Conservation (phyloP, 2,888 invertebrate genomes). For the Leptogaster cylindrica region DNA sequence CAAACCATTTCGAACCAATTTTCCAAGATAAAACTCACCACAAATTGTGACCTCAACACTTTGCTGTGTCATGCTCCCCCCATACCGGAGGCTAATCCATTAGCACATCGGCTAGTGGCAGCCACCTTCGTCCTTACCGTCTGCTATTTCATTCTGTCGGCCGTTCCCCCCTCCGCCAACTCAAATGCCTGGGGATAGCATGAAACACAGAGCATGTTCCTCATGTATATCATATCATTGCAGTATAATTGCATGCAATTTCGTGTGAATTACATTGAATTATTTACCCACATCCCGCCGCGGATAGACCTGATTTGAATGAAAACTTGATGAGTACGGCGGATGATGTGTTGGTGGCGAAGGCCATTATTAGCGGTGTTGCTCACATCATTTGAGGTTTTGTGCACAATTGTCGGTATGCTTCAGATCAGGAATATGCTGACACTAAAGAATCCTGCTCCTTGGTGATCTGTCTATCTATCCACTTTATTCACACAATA, state of each 20-base stretch:
- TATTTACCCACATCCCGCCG: conserved; percentile 34
- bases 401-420: conserved; percentile 24
- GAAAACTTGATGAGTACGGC: conserved; percentile 21
- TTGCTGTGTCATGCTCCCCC: conserved; percentile 16
- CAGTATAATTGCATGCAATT: conserved; percentile 43
- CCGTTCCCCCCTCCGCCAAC: background rate
- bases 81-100: conserved; percentile 25
- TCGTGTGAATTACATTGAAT: conserved; percentile 43
- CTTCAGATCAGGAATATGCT: conserved; percentile 12
- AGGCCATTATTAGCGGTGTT: conserved; percentile 28
- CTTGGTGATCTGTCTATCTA: background rate
- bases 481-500: background rate
- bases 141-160: no score
- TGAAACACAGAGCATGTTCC: conserved; percentile 5
- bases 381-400: conserved; percentile 34
- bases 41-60: conserved; percentile 23
- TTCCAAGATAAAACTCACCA: conserved; percentile 3
- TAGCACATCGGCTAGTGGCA: conserved; percentile 12
- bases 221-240: conserved; percentile 33
- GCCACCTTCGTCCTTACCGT: background rate
- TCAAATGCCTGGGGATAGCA: background rate
- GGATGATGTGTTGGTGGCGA: background rate
- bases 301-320: conserved; percentile 36
- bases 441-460: background rate
- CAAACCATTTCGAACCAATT: conserved; percentile 4